Conservation (phyloP, 2,797 vertebrate species). For the Lutjanus campechanus region DNA sequence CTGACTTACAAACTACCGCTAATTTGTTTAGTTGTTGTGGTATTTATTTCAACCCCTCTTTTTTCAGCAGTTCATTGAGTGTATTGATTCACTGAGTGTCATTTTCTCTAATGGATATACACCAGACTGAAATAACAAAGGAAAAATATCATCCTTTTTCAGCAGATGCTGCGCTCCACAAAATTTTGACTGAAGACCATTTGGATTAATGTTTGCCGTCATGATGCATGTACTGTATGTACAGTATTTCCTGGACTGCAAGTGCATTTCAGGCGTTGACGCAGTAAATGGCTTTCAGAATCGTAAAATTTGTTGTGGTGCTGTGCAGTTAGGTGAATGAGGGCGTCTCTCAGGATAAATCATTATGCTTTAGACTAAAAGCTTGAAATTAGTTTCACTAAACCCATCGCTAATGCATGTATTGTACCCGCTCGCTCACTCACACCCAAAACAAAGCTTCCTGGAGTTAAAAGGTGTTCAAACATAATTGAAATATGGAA, state of each 20-base stretch:
- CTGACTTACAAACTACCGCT: slow-evolving; percentile 30
- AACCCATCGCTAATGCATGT: slow-evolving; percentile 27
- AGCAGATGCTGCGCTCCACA: slow-evolving; percentile 24
- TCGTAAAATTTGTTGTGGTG: slow-evolving; percentile 47
- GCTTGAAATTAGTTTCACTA: slow-evolving; percentile 45
- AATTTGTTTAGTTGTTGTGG: slow-evolving; percentile 49
- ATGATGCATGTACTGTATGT: slow-evolving; percentile 42
- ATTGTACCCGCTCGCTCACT: slow-evolving; percentile 11
- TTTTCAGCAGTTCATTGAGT: slow-evolving; percentile 22
- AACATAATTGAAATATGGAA: slow-evolving; percentile 50
- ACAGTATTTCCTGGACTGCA: slow-evolving; percentile 39
- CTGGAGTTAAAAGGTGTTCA: slow-evolving; percentile 29
- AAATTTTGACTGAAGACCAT: slow-evolving; percentile 52
- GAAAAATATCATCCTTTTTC: slow-evolving; percentile 22
- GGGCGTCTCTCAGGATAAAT: slow-evolving; percentile 42
- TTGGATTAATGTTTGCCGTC: slow-evolving; percentile 54
- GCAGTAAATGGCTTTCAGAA: slow-evolving; percentile 69
- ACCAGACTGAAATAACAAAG: slow-evolving; percentile 38
- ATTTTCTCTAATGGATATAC: slow-evolving; percentile 53
- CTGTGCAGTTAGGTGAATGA: slow-evolving; percentile 34
- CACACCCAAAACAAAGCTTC: slow-evolving; percentile 22
- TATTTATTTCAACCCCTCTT: slow-evolving; percentile 26
- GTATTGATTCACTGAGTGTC: slow-evolving; percentile 46
- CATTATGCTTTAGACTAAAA: slow-evolving; percentile 62
- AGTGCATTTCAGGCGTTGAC: slow-evolving; percentile 64